These are phyloP conservation scores for Macrobrachium nipponense DNA, from an alignment of 1,140 invertebrate genomes.

Conservation along the genomic window DNA sequence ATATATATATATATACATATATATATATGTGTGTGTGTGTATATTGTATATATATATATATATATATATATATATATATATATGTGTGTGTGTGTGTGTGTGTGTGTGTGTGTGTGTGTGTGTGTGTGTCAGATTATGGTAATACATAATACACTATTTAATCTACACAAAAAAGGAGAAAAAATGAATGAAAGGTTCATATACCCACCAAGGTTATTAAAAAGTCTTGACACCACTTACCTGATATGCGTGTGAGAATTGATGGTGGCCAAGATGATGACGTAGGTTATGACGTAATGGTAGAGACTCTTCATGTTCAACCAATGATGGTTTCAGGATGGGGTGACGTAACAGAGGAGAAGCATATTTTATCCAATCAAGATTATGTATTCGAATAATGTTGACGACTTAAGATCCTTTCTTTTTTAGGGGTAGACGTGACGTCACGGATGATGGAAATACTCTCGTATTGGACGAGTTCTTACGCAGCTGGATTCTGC, in stretches of 20 bases:
- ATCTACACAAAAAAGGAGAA: not conserved
- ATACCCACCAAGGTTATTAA: not conserved
- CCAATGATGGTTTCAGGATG: slow-evolving; percentile 1
- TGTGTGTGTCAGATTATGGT: too few species aligned
- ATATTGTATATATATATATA: too few species aligned
- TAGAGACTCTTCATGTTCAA: slow-evolving; percentile 43
- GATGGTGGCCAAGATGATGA: slow-evolving; percentile 37
- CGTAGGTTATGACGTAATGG: slow-evolving; percentile 35
- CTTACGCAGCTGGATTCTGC: too few species aligned
- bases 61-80: too few species aligned
- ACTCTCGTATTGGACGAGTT: too few species aligned
- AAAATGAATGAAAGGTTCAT: not conserved
- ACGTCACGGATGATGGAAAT: not conserved
- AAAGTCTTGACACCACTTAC: slow-evolving; percentile 20
- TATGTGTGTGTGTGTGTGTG: too few species aligned
- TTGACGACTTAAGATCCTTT: not conserved
- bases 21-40: too few species aligned
- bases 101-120: too few species aligned
- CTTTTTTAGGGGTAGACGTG: not conserved
- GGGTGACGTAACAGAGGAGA: slow-evolving; percentile 27
- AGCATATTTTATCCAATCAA: not conserved
- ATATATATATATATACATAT: too few species aligned
- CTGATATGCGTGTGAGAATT: slow-evolving; percentile 41
- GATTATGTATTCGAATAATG: not conserved
- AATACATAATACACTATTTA: too few species aligned